Percentiles rank a stretch among this genome's conserved stretches.
Conservation (phyloP, 2,797 vertebrate species). For the Tachyglossus aculeatus region DNA sequence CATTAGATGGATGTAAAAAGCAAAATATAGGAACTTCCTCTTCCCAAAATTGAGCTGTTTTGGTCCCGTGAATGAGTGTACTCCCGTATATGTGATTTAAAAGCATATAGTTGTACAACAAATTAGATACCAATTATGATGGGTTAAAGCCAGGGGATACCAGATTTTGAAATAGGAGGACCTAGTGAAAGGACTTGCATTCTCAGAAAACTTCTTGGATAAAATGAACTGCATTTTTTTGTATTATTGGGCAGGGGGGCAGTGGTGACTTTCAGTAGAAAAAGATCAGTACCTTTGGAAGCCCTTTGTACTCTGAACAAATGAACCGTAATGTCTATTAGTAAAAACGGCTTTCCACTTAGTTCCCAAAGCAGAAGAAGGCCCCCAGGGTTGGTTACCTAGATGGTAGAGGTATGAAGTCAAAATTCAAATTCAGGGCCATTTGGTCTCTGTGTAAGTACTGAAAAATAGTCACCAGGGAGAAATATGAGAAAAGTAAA, state of each 20-base stretch:
- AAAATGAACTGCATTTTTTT: slow-evolving; percentile 5
- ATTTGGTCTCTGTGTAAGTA: neutral
- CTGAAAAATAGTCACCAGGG: neutral
- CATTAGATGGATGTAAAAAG: neutral
- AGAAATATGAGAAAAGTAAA: neutral
- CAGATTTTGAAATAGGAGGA: too few relatives aligned
- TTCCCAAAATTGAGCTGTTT: neutral
- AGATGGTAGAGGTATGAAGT: neutral
- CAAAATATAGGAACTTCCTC: neutral
- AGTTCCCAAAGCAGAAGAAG: slow-evolving; percentile 22
- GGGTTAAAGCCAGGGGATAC: too few relatives aligned
- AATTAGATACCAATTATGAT: too few relatives aligned
- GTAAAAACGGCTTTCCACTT: neutral
- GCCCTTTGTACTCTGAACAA: slow-evolving; percentile 19
- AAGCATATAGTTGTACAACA: too few relatives aligned
- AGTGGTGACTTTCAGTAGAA: neutral
- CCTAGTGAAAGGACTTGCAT: neutral
- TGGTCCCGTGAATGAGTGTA: neutral
- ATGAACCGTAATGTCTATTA: slow-evolving; percentile 1
- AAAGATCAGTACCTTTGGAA: slow-evolving; percentile 12
- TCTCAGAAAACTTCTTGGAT: slow-evolving; percentile 12
- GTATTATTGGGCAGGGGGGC: neutral
- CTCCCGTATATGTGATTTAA: neutral
- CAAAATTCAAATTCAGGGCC: neutral
- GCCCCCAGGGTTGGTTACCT: neutral